These are phyloP conservation scores for Astropecten irregularis DNA, from an alignment of 53 echinoderm and acorn worm species.

Conservation along the genomic window DNA sequence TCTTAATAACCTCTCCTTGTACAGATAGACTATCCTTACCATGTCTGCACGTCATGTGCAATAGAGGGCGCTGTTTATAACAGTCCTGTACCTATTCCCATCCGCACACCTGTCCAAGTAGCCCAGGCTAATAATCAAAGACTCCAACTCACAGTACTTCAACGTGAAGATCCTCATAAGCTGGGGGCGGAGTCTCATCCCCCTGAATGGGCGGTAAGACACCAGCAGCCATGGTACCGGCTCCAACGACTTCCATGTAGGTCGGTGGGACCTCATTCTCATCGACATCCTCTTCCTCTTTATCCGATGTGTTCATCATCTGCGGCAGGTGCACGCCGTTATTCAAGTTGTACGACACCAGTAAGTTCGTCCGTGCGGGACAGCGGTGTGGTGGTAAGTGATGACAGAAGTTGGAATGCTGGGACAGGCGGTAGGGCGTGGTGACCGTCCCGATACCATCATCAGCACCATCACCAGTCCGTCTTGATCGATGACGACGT, in stretches of 20 bases:
- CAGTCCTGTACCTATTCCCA: no score
- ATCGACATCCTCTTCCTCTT: slow-evolving; percentile 41
- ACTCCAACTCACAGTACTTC: slow-evolving; percentile 8
- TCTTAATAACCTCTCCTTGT: no score
- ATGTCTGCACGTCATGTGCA: no score
- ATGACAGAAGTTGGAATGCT: slow-evolving; percentile 74
- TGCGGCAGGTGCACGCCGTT: slow-evolving; percentile 35
- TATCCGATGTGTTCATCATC: slow-evolving; percentile 17
- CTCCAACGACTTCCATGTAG: slow-evolving; percentile 72
- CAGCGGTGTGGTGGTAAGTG: slow-evolving; percentile 79
- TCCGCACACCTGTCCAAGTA: no score
- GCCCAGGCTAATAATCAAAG: no score
- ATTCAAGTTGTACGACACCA: slow-evolving; percentile 63
- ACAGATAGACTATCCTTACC: no score
- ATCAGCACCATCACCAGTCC: background rate
- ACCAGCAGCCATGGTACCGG: slow-evolving; percentile 15
- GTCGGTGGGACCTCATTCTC: slow-evolving; percentile 73
- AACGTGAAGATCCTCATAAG: slow-evolving; percentile 74
- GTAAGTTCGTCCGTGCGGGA: slow-evolving; percentile 63
- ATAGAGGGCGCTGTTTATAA: no score
- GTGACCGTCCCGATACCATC: slow-evolving; percentile 27
- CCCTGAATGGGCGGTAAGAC: slow-evolving; percentile 24
- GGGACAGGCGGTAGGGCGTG: slow-evolving; percentile 76
- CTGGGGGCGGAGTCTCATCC: slow-evolving; percentile 82
- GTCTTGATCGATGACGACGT: slow-evolving; percentile 5